Percentiles rank a stretch among this genome's conserved stretches.
Evolutionary conservation across 2,797 vertebrate genomes (phyloP).

Genomic region (Neopelma chrysocephalum): DNA sequence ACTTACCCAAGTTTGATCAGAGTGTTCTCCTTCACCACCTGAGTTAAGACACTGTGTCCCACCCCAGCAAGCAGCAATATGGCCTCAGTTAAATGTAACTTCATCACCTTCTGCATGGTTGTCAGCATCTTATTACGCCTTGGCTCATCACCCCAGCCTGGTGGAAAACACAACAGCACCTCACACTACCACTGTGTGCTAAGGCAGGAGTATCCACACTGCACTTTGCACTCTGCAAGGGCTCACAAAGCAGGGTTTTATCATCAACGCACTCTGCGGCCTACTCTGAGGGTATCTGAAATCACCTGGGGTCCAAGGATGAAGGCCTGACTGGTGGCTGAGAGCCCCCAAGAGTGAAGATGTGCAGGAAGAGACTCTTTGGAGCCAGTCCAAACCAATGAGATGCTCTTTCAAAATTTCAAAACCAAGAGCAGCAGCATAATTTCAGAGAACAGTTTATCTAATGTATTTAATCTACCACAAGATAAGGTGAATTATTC

Average conservation of each 20-base stretch:
- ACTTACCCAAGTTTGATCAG: conserved; percentile 21
- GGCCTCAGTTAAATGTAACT: not conserved
- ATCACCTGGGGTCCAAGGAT: not conserved
- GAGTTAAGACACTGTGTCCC: not conserved
- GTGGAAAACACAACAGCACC: not conserved
- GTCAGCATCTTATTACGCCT: not conserved
- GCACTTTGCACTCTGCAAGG: not conserved
- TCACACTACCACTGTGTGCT: not conserved
- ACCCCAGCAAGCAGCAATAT: not conserved
- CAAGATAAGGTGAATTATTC: not conserved
- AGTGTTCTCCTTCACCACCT: not conserved
- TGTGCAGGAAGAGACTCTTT: not conserved
- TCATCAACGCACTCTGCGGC: not conserved
- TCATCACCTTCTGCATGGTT: not conserved
- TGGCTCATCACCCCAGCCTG: not conserved
- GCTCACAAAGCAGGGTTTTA: not conserved
- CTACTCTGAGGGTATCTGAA: not conserved
- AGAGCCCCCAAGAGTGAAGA: not conserved
- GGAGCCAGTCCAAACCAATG: not conserved
- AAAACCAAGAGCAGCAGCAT: not conserved
- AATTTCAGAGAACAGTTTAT: not conserved
- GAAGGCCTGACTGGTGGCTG: not conserved
- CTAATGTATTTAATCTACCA: not conserved
- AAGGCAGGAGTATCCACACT: not conserved
- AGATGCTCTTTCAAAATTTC: not conserved